Base-by-base conservation (phyloP, 2,888 invertebrate species). In the Pammene fasciana region DNA sequence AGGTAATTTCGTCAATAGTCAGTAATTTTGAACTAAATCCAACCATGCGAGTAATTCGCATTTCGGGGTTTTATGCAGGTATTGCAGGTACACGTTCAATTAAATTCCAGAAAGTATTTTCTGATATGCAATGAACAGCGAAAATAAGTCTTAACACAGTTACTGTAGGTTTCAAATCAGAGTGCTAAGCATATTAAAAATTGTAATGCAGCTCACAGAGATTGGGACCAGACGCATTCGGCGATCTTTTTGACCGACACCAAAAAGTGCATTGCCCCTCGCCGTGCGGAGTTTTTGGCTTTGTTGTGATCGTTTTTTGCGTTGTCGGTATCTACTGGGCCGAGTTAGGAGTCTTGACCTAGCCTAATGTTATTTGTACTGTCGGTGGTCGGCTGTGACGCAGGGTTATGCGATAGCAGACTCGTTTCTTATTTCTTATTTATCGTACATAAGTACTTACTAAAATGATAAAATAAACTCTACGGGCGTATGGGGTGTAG, bases 291-390 rank as follows among this genome's bases (percentile, higher is more conserved):
- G 76, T 72, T 75, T 81, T 82, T 82, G 77, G 78, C 73, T 80
- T 84, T 84, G 84, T 86, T 82, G 78, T 81, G 77, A 79, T 75
- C 78, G 76, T 83, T 82, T 85, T 84, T 82, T 78, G 80, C 78
- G 80, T 76, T 78, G 79, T 71, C 80, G 76, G 79, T 79, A 80
- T 86, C 87, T 88, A 90, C 86, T 83, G 79, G 75, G 81, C 81
- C 83, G 86, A 76, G 85, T 91, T 89, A 90, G 88, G 86, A 85
- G 82, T 78, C 91, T 84, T 90, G 92, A 92, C 92, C 92, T 92
- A 89, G 87, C 86, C 85, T 89, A 92, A 90, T 87, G 82, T 81
- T 80, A 86, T 86, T 84, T 86, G 83, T 82, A 80, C 90, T 91
- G 82, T 78, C 77, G 80, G 72, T 75, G 68, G 54, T 46, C 45